phyloP scores from a whole-genome alignment of 2,113 vertebrate genomes.

The Nannobrachium achirus region DNA sequence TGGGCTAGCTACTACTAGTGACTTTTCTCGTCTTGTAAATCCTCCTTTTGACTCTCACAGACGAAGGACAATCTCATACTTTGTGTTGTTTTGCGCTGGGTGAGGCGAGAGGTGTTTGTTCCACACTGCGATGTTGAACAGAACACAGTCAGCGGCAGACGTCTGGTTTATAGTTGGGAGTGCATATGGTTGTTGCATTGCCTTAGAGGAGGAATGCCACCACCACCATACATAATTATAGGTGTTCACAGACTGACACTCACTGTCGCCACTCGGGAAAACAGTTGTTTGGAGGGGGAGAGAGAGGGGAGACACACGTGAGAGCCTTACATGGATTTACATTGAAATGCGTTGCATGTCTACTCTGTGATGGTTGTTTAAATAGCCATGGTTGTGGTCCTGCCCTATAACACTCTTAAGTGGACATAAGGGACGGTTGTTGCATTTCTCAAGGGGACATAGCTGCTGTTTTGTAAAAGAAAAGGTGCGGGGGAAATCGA shows the following conservation, averaged over 20 bases:
- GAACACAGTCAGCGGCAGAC: background rate
- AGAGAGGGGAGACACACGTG: background rate
- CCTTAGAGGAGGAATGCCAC: constrained; percentile 51
- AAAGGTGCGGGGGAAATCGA: too few relatives aligned
- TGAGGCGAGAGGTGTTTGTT: too few relatives aligned
- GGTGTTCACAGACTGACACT: constrained; percentile 53
- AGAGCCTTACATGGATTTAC: background rate
- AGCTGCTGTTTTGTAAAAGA: constrained; percentile 22
- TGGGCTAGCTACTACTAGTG: background rate
- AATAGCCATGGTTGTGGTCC: background rate
- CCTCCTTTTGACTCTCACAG: background rate
- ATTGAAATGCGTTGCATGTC: background rate
- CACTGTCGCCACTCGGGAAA: constrained; percentile 34
- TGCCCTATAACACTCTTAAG: constrained; percentile 27
- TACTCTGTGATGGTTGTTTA: constrained; percentile 6
- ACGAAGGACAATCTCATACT: background rate
- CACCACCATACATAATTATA: constrained; percentile 54
- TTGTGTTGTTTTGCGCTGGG: too few relatives aligned
- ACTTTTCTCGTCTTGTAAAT: background rate
- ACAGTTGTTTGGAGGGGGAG: constrained; percentile 15
- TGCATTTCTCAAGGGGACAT: constrained; percentile 50
- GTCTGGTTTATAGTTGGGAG: background rate
- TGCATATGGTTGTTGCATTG: constrained; percentile 37
- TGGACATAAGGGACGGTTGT: constrained; percentile 61
- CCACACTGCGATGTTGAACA: too few relatives aligned